Percentiles rank a stretch among this genome's conserved stretches.
phyloP scores from a whole-genome alignment of 2,888 invertebrate species.

The Tholera decimalis region DNA sequence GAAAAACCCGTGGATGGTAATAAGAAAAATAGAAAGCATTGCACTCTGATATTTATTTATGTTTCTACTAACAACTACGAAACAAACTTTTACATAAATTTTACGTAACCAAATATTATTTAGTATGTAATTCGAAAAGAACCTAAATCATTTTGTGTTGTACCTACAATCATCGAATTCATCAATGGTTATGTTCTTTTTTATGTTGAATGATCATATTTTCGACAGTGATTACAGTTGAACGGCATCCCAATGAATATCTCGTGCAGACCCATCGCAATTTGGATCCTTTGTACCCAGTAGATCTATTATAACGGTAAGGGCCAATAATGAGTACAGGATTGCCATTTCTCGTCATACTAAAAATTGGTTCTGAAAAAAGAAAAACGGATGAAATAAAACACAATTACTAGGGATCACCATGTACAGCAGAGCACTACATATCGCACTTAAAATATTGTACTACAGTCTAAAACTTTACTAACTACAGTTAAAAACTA shows the following conservation, averaged over 20 bases:
- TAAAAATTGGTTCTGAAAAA: constrained; percentile 46
- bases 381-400: background rate
- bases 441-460: background rate
- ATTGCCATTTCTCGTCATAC: constrained; percentile 47
- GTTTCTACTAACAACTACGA: no score
- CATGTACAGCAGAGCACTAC: background rate
- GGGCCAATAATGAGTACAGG: constrained; percentile 48
- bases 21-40: no score
- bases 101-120: no score
- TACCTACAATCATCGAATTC: no score
- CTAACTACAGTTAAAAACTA: background rate
- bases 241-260: constrained; percentile 44
- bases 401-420: no score
- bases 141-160: no score
- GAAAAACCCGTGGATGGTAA: no score
- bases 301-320: constrained; percentile 51
- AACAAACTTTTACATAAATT: no score
- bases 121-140: no score
- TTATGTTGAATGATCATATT: constrained; percentile 24
- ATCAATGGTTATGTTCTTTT: constrained; percentile 26
- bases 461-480: background rate
- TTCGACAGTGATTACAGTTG: constrained; percentile 43
- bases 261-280: constrained; percentile 49
- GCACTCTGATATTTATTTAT: no score
- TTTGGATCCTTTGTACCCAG: constrained; percentile 22